Conservation (phyloP, 2,888 invertebrate species). For the Trichopria drosophilae region DNA sequence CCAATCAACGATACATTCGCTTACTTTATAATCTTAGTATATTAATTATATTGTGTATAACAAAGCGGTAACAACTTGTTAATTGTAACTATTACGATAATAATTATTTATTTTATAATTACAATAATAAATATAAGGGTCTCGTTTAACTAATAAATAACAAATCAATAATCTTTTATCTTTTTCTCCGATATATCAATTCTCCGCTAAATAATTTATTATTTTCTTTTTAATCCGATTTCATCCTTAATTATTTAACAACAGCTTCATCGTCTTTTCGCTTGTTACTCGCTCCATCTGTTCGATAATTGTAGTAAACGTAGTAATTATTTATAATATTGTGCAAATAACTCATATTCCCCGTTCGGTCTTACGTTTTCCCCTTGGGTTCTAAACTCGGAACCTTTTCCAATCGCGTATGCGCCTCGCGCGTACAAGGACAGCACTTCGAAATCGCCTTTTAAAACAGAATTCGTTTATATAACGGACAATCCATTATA, state of each 20-base stretch:
- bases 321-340: slow-evolving; percentile 55
- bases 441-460: not conserved
- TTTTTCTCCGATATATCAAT: slow-evolving; percentile 46
- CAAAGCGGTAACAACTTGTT: slow-evolving; percentile 59
- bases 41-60: slow-evolving; percentile 58
- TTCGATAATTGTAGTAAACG: slow-evolving; percentile 53
- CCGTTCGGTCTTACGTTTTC: slow-evolving; percentile 23
- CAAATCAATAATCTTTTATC: slow-evolving; percentile 47
- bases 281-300: slow-evolving; percentile 50
- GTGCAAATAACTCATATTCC: slow-evolving; percentile 55
- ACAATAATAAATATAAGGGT: slow-evolving; percentile 56
- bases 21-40: slow-evolving; percentile 54
- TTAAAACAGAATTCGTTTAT: slow-evolving; percentile 30
- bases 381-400: slow-evolving; percentile 22
- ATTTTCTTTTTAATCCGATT: slow-evolving; percentile 39
- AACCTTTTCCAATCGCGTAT: not conserved
- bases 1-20: slow-evolving; percentile 55
- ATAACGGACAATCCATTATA: slow-evolving; percentile 42
- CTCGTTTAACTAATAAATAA: slow-evolving; percentile 50
- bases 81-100: slow-evolving; percentile 57
- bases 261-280: slow-evolving; percentile 43
- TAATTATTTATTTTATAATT: slow-evolving; percentile 56
- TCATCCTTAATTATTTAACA: slow-evolving; percentile 45
- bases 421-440: slow-evolving; percentile 9
- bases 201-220: slow-evolving; percentile 43